Base-by-base conservation (phyloP, 2,888 invertebrate species). In the Elaeidobius kamerunicus region DNA sequence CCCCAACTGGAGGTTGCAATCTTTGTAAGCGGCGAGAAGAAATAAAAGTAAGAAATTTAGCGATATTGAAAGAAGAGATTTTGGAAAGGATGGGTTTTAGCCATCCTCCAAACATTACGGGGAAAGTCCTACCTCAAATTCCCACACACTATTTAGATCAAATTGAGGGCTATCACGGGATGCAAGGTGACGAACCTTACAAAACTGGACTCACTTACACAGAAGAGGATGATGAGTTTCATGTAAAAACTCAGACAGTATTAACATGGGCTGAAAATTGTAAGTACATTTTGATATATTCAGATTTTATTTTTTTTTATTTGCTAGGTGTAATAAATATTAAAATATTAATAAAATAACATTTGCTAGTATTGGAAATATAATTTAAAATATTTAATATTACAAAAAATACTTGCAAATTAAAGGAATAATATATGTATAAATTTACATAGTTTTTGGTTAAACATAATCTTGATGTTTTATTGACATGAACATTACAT, bases 211-310 rank as follows among this genome's bases (percentile, higher is more conserved):
- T 74, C 70, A 71, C 74, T 72, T 69, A 78, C 72, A 74, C 76
- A 72, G 71, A 80, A 70, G 74, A 84, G 71, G 77, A 81, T 59
- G 84, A 85, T 66, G 83, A 84, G 70, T 83, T 79, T 74, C 80
- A 82, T 66, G 81, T 82, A 62, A 79, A 80, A 66, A 83, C 84
- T 56, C 81, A 85, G 69, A 81, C 81, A 67, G 78, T 85, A 65
- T 74, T 85, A 71, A 80, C 82, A 61, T 86, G 86, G 75, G 83
- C 83, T 66, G 84, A 73, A 61, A 69, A 67, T 55, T 71, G 74
- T 74, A 68, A 74, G 73, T 73, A 61, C 4, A 36, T 42, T 46
- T 46, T 35, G n/a, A n/a, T n/a, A n/a, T n/a, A n/a, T n/a, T n/a
- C n/a, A n/a, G n/a, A n/a, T n/a, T n/a, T n/a, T n/a, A n/a, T n/a